Evolutionary conservation across 2,113 vertebrate species (phyloP).

Genomic region (Notiomystis cincta): DNA sequence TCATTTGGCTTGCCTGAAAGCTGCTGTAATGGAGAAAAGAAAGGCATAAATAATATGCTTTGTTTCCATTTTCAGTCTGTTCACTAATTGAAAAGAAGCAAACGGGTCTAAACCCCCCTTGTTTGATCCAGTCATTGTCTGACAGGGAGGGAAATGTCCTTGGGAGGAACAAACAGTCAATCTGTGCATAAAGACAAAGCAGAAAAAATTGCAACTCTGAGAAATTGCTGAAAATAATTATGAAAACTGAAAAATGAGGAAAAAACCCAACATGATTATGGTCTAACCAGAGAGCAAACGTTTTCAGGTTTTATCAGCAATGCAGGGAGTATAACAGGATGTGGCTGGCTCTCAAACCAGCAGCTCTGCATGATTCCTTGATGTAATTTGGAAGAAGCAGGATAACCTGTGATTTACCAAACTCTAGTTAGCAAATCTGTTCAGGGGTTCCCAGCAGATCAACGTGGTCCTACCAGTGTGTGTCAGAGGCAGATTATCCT

Average conservation of each 20-base stretch:
- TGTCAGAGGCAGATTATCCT: neutral
- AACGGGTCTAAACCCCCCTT: neutral
- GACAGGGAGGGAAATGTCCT: conserved; percentile 26
- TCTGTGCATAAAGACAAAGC: neutral
- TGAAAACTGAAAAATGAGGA: neutral
- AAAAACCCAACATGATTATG: neutral
- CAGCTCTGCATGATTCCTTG: neutral
- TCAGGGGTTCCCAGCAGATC: neutral
- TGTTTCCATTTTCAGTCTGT: conserved; percentile 16
- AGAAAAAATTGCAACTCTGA: neutral
- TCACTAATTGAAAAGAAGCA: neutral
- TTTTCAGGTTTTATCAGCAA: neutral
- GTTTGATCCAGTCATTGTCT: conserved; percentile 19
- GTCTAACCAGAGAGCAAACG: neutral
- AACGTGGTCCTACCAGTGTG: neutral
- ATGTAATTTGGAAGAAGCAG: conserved; percentile 16
- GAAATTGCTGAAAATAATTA: conserved; percentile 17
- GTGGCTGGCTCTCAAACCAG: neutral
- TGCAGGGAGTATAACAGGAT: neutral
- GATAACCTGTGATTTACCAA: conserved; percentile 38
- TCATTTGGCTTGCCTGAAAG: conserved; percentile 9
- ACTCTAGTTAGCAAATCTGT: neutral
- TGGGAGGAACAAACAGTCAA: conserved; percentile 31
- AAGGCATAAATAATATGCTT: conserved; percentile 1
- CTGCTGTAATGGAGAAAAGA: neutral